These are phyloP conservation scores for Sphenodon punctatus DNA, from an alignment of 2,797 vertebrate genomes.

Conservation along the genomic window DNA sequence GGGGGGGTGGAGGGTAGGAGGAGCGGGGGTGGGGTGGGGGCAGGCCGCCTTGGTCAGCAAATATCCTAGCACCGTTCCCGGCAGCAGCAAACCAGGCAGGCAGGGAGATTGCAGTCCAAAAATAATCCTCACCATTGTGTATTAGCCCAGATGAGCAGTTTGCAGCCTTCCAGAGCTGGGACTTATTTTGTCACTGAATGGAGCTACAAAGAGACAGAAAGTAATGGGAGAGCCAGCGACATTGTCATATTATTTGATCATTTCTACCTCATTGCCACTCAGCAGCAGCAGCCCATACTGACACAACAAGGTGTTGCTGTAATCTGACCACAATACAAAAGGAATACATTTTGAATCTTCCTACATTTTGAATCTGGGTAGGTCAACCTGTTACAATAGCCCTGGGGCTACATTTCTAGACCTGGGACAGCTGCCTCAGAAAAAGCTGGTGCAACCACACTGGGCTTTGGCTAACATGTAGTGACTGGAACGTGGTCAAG, in stretches of 20 bases:
- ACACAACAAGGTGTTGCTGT: not conserved
- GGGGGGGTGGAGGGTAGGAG: too few relatives aligned
- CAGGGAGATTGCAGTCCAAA: not conserved
- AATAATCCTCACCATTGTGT: not conserved
- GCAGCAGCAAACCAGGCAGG: too few relatives aligned
- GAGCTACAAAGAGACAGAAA: not conserved
- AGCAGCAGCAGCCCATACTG: not conserved
- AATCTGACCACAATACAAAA: not conserved
- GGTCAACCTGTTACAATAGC: too few relatives aligned
- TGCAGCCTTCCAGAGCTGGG: not conserved
- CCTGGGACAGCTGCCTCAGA: too few relatives aligned
- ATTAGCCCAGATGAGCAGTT: not conserved
- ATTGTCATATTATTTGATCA: not conserved
- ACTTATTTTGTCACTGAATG: not conserved
- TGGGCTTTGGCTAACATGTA: too few relatives aligned
- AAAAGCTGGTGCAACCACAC: too few relatives aligned
- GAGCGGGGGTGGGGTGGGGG: too few relatives aligned
- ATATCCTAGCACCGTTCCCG: too few relatives aligned
- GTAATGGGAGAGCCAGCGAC: not conserved
- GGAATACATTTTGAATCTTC: not conserved
- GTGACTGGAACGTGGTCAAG: too few relatives aligned
- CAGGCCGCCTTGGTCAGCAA: too few relatives aligned
- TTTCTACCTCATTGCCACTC: not conserved
- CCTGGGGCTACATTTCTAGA: too few relatives aligned
- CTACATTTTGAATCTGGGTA: not conserved